Evolutionary conservation across 2,888 invertebrate genomes (phyloP), one percentile per base, ranked within the genome.

Genomic region (Patella pellucida): DNA sequence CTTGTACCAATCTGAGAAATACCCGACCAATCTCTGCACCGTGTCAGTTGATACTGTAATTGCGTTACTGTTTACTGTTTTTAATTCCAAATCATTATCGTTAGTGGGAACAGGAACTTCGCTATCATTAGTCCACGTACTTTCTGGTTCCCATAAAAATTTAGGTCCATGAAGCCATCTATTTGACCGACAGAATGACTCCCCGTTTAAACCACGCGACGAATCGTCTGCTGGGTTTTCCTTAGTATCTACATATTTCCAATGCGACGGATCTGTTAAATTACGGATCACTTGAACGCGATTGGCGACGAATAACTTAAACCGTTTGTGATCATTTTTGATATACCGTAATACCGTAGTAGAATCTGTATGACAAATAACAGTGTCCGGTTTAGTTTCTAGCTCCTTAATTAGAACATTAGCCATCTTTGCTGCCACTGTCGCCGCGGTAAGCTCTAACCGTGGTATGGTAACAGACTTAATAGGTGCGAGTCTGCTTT

Each of bases 171-270:
- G 31, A 7, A 73, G 50, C 75, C 75, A 75, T 12, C 68, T 27
- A 7, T 19, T 23, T 41, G n/a, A 27, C 27, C 16, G 23, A 31
- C 31, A 31, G 23, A 67, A 23, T 16, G 68, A 70, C 12, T 71
- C 41, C 16, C 50, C 70, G 16, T 23, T 15, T 23, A 54, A 51
- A 27, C 78, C 78, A 69, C 76, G 73, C 3, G 74, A 74, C 3
- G 78, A 76, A 71, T 69, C 50, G 70, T 78, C 78, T 23, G 78
- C 74, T 31, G 78, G 78, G 56, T 76, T 78, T 12, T 56, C 14
- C 23, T 76, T 76, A 2, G 76, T 74, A 62, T 54, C 52, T 5
- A 78, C 73, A 70, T 74, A 78, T 19, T 68, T 50, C 76, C 78
- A 78, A 41, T 78, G 72, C 7, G 54, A n/a, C 16, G 51, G 14